Percentiles rank a stretch among this genome's conserved stretches.
Conservation (phyloP, 2,888 invertebrate species). For the Campopleginae sp. region DNA sequence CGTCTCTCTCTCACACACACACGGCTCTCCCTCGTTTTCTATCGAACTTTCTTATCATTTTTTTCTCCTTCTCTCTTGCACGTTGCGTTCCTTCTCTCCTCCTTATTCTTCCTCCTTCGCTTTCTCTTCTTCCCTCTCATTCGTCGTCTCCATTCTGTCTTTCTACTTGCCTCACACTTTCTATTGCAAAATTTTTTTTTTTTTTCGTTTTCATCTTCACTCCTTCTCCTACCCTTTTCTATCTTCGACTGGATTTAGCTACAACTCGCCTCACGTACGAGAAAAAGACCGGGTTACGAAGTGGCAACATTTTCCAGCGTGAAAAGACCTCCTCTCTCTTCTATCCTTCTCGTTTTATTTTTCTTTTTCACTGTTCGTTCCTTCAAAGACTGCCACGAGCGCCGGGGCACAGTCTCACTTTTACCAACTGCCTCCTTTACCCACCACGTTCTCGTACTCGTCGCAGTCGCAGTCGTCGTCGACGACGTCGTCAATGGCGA, state of each 20-base stretch:
- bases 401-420: slow-evolving; percentile 10
- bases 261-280: slow-evolving; percentile 48
- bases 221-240: background rate
- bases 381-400: slow-evolving; percentile 42
- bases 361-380: slow-evolving; percentile 1
- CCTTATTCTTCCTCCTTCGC: too few relatives aligned
- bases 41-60: background rate
- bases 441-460: background rate
- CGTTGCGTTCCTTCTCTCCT: background rate
- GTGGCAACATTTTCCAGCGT: slow-evolving; percentile 59
- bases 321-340: slow-evolving; percentile 46
- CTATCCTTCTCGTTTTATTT: slow-evolving; percentile 14
- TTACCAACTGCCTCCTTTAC: slow-evolving; percentile 11
- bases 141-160: slow-evolving; percentile 3
- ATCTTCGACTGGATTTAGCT: slow-evolving; percentile 18
- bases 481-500: slow-evolving; percentile 49
- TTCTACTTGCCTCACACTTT: background rate
- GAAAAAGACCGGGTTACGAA: slow-evolving; percentile 50
- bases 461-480: slow-evolving; percentile 2
- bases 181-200: slow-evolving; percentile 4
- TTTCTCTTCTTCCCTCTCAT: slow-evolving; percentile 14
- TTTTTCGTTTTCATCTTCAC: background rate
- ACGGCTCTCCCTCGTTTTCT: background rate
- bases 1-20: background rate
- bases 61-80: background rate